Conservation (phyloP, 2,888 invertebrate species). For the Lordiphosa andalusiaca region DNA sequence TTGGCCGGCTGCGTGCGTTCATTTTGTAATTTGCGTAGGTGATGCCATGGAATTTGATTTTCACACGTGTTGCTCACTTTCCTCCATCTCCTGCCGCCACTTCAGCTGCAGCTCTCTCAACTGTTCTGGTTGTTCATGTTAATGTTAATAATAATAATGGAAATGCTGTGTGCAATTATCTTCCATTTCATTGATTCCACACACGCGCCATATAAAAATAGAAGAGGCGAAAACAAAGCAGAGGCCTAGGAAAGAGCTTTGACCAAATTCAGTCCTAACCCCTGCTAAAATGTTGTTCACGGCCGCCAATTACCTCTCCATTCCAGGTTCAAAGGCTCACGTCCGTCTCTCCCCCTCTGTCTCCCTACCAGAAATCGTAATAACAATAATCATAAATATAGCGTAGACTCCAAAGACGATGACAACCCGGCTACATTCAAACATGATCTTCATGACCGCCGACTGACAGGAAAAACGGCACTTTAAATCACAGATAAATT, state of each 20-base stretch:
- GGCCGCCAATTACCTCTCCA: slow-evolving; percentile 32
- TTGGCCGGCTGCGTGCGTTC: slow-evolving; percentile 57
- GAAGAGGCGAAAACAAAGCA: slow-evolving; percentile 26
- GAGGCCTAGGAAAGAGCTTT: neutral
- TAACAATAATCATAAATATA: slow-evolving; percentile 61
- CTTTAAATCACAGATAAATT: slow-evolving; percentile 55
- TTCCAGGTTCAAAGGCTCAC: slow-evolving; percentile 50
- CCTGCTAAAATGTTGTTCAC: too few relatives aligned
- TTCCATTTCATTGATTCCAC: slow-evolving; percentile 65
- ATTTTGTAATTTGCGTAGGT: slow-evolving; percentile 74
- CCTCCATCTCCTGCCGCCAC: neutral
- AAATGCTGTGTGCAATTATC: slow-evolving; percentile 68
- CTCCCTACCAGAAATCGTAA: slow-evolving; percentile 29
- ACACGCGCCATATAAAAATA: slow-evolving; percentile 64
- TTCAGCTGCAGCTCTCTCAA: slow-evolving; percentile 3
- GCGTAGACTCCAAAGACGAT: slow-evolving; percentile 39
- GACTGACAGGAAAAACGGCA: slow-evolving; percentile 18
- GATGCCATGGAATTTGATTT: slow-evolving; percentile 78
- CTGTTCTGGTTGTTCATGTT: slow-evolving; percentile 56
- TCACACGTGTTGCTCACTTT: slow-evolving; percentile 65
- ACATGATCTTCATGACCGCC: slow-evolving; percentile 41
- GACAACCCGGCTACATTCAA: slow-evolving; percentile 52
- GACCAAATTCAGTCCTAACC: too few relatives aligned
- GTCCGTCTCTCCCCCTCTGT: slow-evolving; percentile 18
- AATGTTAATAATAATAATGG: slow-evolving; percentile 70